phyloP scores from a whole-genome alignment of 2,797 vertebrate species.

The Coregonus ussuriensis region DNA sequence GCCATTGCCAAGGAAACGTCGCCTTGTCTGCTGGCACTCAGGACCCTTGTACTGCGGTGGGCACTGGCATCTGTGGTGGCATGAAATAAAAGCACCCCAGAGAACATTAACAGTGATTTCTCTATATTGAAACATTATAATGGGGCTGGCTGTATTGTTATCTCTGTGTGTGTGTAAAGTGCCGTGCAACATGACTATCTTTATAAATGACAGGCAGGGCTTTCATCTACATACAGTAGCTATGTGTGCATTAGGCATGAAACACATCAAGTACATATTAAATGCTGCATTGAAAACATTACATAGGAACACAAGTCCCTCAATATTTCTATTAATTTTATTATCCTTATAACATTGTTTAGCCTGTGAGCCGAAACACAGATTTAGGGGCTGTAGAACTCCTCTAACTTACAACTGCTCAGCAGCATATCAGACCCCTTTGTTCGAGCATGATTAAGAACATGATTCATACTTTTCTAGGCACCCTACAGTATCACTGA shows the following conservation, averaged over 20 bases:
- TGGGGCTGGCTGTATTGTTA: not conserved
- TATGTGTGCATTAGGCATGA: not conserved
- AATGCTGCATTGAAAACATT: not conserved
- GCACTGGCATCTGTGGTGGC: slow-evolving; percentile 80
- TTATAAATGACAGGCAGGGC: not conserved
- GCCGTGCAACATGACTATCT: not conserved
- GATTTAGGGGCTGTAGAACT: not conserved
- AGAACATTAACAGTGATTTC: no score
- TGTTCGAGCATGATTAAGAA: not conserved
- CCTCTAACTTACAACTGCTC: not conserved
- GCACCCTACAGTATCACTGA: not conserved
- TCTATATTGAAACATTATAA: no score
- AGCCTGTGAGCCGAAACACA: not conserved
- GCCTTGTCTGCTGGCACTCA: slow-evolving; percentile 84
- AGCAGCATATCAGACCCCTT: not conserved
- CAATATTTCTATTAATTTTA: not conserved
- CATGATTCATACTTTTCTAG: not conserved
- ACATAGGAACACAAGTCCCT: not conserved
- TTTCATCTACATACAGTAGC: not conserved
- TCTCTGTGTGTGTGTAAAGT: slow-evolving; percentile 1
- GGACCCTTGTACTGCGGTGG: slow-evolving; percentile 80
- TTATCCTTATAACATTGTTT: not conserved
- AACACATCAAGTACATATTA: not conserved
- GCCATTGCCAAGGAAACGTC: slow-evolving; percentile 86
- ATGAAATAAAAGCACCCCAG: not conserved